These are phyloP conservation scores for Nemotelus nigrinus DNA, from an alignment of 2,888 invertebrate species.

Conservation along the genomic window DNA sequence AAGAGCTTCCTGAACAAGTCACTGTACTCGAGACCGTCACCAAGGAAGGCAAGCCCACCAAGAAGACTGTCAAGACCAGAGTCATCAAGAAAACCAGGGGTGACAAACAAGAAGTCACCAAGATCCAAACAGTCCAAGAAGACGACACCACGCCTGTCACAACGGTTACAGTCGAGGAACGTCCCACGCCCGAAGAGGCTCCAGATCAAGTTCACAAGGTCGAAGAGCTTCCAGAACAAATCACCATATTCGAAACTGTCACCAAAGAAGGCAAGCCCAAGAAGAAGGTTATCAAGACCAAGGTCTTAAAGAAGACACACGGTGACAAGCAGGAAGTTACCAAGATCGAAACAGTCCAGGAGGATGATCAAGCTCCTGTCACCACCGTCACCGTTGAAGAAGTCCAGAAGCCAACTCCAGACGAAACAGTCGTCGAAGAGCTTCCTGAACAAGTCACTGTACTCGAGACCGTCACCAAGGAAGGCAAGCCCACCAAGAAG, in stretches of 20 bases:
- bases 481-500: constrained; percentile 58
- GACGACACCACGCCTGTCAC: constrained; percentile 52
- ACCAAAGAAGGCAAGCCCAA: constrained; percentile 58
- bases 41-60: constrained; percentile 56
- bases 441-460: constrained; percentile 61
- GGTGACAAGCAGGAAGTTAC: constrained; percentile 62
- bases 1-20: constrained; percentile 58
- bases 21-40: constrained; percentile 52
- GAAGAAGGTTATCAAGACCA: constrained; percentile 56
- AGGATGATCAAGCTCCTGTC: constrained; percentile 61
- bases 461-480: constrained; percentile 63
- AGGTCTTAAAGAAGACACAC: constrained; percentile 59
- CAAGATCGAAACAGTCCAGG: constrained; percentile 61
- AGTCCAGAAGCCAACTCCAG: constrained; percentile 55
- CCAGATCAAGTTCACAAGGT: constrained; percentile 46
- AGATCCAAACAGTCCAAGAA: constrained; percentile 54
- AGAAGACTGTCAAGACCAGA: constrained; percentile 56
- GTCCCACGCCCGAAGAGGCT: constrained; percentile 54
- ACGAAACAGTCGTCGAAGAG: constrained; percentile 57
- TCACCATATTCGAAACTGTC: constrained; percentile 56
- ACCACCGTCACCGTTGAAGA: constrained; percentile 56
- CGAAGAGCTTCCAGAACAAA: constrained; percentile 61
- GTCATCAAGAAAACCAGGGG: constrained; percentile 62
- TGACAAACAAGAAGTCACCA: constrained; percentile 56
- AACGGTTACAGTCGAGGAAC: constrained; percentile 54